Conservation (phyloP, 2,888 invertebrate species). For the Drosophila tanythrix region DNA sequence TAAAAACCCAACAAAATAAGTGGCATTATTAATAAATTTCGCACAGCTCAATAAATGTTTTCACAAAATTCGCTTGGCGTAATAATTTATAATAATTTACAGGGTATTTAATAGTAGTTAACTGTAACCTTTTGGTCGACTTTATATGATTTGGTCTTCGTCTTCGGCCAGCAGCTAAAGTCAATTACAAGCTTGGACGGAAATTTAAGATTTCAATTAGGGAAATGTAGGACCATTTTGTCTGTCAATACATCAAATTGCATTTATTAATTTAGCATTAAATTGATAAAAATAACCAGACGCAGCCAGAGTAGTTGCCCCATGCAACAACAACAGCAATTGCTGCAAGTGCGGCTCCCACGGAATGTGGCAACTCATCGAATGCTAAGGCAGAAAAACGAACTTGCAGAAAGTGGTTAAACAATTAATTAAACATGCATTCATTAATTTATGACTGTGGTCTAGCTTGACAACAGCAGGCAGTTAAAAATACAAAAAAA, state of each 20-base stretch:
- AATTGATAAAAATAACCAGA: slow-evolving; percentile 55
- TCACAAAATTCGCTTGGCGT: neutral
- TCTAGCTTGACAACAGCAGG: slow-evolving; percentile 19
- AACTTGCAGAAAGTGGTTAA: slow-evolving; percentile 27
- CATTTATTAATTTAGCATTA: slow-evolving; percentile 73
- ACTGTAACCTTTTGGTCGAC: neutral
- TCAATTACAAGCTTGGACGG: slow-evolving; percentile 85
- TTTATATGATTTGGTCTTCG: neutral
- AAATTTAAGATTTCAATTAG: slow-evolving; percentile 84
- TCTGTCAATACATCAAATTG: slow-evolving; percentile 75
- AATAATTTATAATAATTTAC: neutral
- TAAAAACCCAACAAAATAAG: no score
- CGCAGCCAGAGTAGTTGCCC: slow-evolving; percentile 7
- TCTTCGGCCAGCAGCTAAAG: slow-evolving; percentile 51
- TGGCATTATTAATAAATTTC: neutral
- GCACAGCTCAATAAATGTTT: neutral
- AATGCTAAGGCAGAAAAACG: slow-evolving; percentile 1
- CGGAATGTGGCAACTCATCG: slow-evolving; percentile 55
- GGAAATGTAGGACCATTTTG: slow-evolving; percentile 32
- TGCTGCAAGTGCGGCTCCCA: slow-evolving; percentile 37
- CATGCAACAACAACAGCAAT: slow-evolving; percentile 23
- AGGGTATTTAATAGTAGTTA: slow-evolving; percentile 30
- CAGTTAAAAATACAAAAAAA: neutral
- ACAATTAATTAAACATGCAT: slow-evolving; percentile 61
- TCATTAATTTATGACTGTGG: slow-evolving; percentile 50